A percentile compares a stretch with the other conserved stretches of the same genome.
phyloP scores from a whole-genome alignment of 2,888 invertebrate genomes.

The Dorcus parallelipipedus region DNA sequence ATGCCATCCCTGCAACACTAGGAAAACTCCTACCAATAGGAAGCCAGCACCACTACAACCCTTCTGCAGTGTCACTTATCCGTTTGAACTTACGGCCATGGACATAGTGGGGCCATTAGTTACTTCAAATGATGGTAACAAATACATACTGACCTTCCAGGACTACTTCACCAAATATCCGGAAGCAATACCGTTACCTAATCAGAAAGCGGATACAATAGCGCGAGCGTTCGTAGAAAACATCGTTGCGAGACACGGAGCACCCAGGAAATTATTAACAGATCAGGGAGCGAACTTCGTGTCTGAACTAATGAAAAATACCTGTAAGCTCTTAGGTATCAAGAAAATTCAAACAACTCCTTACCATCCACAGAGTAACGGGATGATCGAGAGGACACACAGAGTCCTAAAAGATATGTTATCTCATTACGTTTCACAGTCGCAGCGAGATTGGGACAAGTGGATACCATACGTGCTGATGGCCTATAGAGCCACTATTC shows the following conservation, averaged over 20 bases:
- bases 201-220: slow-evolving; percentile 23
- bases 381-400: too few relatives aligned
- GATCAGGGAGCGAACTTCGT: too few relatives aligned
- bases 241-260: too few relatives aligned
- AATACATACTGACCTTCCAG: slow-evolving; percentile 31
- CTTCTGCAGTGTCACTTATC: slow-evolving; percentile 19
- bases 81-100: slow-evolving; percentile 28
- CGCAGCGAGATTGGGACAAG: slow-evolving; percentile 30
- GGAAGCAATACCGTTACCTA: slow-evolving; percentile 31
- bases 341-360: too few relatives aligned
- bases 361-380: too few relatives aligned
- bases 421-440: too few relatives aligned
- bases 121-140: slow-evolving; percentile 23
- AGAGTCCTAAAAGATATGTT: too few relatives aligned
- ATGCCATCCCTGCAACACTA: slow-evolving; percentile 30
- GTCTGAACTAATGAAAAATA: too few relatives aligned
- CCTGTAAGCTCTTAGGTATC: too few relatives aligned
- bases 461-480: slow-evolving; percentile 31
- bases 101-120: slow-evolving; percentile 34
- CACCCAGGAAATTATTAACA: too few relatives aligned
- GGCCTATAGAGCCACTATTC: slow-evolving; percentile 23
- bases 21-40: slow-evolving; percentile 27
- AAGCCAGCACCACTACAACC: slow-evolving; percentile 23
- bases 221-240: too few relatives aligned
- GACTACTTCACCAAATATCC: slow-evolving; percentile 27